Base-by-base conservation (phyloP, 2,113 vertebrate species). In the Pachypanchax playfairii region DNA sequence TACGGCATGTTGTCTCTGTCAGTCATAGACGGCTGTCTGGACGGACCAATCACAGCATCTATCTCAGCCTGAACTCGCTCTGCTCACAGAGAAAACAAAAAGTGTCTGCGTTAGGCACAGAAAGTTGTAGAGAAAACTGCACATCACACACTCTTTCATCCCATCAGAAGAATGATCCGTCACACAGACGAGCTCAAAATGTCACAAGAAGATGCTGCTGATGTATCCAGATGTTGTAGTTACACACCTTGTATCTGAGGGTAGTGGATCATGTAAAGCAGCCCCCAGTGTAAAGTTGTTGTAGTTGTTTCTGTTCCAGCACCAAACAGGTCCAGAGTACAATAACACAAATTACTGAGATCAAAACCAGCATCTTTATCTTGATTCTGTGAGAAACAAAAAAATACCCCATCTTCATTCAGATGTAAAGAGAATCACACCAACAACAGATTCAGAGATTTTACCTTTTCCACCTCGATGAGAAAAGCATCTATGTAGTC, bases 401-500 rank as follows among this genome's bases (percentile, higher is more conserved):
- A 60, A 3, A 36, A 6, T 17, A 2, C 11, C 0, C 0, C 18
- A 22, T 17, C 38, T 50, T 0, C n/a, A 44, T 26, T 17, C 3
- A 41, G 9, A 5, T 8, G 2, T 2, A 26, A 28, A 17, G 3
- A 29, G 2, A 12, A 29, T 5, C 39, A 25, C n/a, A 69, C 8
- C 0, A 3, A 3, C 0, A 24, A 12, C 3, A 44, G 46, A 42
- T 1, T 18, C 4, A 24, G 13, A 36, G 6, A 5, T 1, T n/a
- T 52, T 31, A 94, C 94, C 88, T 94, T 93, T 73, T 73, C 75
- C 35, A 94, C 93, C 79, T 95, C 92, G 3, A 70, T 44, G 21
- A 96, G 89, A 70, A 93, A 95, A 70, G 90, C 89, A 65, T 94
- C 93, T 0, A 94, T 94, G 75, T 92, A 93, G 68, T 96, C 94